A percentile compares a stretch with the other conserved stretches of the same genome.
These are phyloP conservation scores for Drosophila putrida DNA, from an alignment of 2,888 invertebrate species.

Conservation along the genomic window DNA sequence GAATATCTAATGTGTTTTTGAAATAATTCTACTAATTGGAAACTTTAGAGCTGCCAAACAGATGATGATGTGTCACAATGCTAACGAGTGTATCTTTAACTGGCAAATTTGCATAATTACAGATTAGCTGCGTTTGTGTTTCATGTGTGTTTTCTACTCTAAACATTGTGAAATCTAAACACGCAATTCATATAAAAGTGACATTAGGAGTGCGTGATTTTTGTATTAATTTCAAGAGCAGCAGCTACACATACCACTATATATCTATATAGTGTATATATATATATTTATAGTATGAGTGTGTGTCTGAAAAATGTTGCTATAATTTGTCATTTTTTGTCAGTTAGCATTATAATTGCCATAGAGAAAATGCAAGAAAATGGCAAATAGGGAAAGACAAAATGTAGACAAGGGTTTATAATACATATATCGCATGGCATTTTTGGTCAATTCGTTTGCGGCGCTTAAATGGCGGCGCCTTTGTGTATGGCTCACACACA, in stretches of 20 bases:
- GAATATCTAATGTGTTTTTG: background rate
- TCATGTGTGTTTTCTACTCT: slow-evolving; percentile 6
- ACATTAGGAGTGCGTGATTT: slow-evolving; percentile 70
- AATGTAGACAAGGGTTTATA: slow-evolving; percentile 41
- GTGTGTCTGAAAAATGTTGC: slow-evolving; percentile 18
- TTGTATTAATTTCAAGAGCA: slow-evolving; percentile 50
- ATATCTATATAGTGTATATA: background rate
- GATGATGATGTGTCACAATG: slow-evolving; percentile 15
- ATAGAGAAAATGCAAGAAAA: slow-evolving; percentile 22
- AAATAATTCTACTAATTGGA: slow-evolving; percentile 1
- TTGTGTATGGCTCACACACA: slow-evolving; percentile 48
- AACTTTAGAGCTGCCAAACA: background rate
- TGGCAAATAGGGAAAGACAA: slow-evolving; percentile 13
- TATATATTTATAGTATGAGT: background rate
- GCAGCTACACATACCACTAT: slow-evolving; percentile 3
- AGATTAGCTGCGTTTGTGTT: slow-evolving; percentile 49
- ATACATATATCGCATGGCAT: slow-evolving; percentile 34
- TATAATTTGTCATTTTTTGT: slow-evolving; percentile 77
- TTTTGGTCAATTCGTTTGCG: slow-evolving; percentile 51
- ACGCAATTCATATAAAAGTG: slow-evolving; percentile 68
- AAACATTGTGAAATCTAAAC: slow-evolving; percentile 61
- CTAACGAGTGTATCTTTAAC: slow-evolving; percentile 33
- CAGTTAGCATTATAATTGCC: slow-evolving; percentile 69
- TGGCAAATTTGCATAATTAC: slow-evolving; percentile 56
- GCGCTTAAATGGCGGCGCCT: slow-evolving; percentile 71